Evolutionary conservation across 2,113 vertebrate species (phyloP).

Genomic region (Phoxinus phoxinus): DNA sequence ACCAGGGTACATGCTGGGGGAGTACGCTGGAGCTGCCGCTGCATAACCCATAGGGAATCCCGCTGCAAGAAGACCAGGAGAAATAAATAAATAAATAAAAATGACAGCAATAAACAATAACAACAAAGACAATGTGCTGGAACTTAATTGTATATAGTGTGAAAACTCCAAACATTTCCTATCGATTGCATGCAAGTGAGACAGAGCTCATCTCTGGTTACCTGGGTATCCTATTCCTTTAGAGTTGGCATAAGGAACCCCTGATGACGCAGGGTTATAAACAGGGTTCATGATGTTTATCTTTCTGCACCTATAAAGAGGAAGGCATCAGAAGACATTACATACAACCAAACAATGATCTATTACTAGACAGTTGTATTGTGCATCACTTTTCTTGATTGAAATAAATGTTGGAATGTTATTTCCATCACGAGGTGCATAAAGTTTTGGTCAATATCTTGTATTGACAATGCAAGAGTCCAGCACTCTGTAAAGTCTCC

Average conservation of each 20-base stretch:
- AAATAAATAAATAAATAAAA: not conserved
- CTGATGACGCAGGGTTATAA: slow-evolving; percentile 95
- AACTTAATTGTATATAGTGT: not conserved
- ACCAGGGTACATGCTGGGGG: slow-evolving; percentile 90
- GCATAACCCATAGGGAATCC: slow-evolving; percentile 96
- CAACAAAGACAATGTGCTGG: not conserved
- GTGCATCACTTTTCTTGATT: not conserved
- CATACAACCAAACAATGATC: not conserved
- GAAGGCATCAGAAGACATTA: slow-evolving; percentile 24
- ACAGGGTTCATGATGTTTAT: slow-evolving; percentile 93
- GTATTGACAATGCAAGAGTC: too few relatives aligned
- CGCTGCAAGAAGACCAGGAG: slow-evolving; percentile 69
- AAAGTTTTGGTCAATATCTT: too few relatives aligned
- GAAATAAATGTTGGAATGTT: too few relatives aligned
- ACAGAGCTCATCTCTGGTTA: slow-evolving; percentile 64
- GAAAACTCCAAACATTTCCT: not conserved
- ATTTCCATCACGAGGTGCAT: too few relatives aligned
- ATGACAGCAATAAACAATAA: slow-evolving; percentile 8
- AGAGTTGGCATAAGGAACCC: slow-evolving; percentile 94
- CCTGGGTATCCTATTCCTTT: slow-evolving; percentile 98
- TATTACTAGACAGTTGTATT: not conserved
- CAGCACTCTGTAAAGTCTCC: too few relatives aligned
- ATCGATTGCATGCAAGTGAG: not conserved
- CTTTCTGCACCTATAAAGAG: slow-evolving; percentile 59
- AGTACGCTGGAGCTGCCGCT: slow-evolving; percentile 90